Evolutionary conservation across 2,113 vertebrate genomes (phyloP).

Genomic region (Brachyhypopomus gauderio): DNA sequence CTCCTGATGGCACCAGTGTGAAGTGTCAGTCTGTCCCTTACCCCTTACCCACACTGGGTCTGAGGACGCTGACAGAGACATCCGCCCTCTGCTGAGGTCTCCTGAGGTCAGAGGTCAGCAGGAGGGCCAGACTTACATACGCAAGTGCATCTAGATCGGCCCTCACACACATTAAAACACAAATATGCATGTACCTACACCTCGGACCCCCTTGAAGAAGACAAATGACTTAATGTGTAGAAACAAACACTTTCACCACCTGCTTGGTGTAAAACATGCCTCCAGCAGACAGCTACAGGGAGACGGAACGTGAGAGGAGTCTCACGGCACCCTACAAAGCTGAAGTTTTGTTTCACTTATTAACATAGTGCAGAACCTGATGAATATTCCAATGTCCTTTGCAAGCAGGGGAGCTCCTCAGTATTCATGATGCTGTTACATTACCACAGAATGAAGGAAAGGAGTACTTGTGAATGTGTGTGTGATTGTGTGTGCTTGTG

Average conservation of each 20-base stretch:
- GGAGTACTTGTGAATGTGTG: background rate
- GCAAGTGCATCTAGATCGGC: no score
- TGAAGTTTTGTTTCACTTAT: slow-evolving; percentile 46
- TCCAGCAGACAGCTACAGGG: background rate
- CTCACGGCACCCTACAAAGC: background rate
- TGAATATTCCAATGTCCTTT: slow-evolving; percentile 46
- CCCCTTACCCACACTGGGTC: no score
- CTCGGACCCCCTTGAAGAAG: background rate
- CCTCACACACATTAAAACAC: background rate
- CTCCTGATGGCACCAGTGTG: no score
- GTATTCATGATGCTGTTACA: slow-evolving; percentile 16
- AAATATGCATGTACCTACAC: background rate
- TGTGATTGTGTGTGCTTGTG: no score
- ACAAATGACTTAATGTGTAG: slow-evolving; percentile 22
- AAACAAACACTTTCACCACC: slow-evolving; percentile 6
- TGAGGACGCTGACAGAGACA: no score
- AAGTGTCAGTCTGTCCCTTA: no score
- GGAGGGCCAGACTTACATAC: no score
- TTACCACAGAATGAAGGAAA: background rate
- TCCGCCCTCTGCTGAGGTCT: no score
- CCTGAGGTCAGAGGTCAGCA: no score
- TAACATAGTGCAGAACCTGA: slow-evolving; percentile 37
- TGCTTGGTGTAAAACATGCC: background rate
- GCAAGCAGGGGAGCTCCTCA: slow-evolving; percentile 8
- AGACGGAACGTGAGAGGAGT: background rate